phyloP scores from a whole-genome alignment of 2,888 invertebrate species.

The Tenthredo amoena region DNA sequence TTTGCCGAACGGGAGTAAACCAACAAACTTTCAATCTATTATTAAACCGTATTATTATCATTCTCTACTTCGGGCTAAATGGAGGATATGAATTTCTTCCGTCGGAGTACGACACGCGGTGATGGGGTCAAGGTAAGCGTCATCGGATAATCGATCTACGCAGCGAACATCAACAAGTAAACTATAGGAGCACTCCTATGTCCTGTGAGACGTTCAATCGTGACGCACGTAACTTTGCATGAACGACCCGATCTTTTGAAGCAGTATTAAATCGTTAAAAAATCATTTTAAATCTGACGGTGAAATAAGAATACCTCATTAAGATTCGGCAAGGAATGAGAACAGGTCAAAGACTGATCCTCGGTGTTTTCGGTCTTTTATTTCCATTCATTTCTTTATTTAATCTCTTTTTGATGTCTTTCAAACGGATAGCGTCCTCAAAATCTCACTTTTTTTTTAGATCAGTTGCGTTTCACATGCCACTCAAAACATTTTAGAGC shows the following conservation, averaged over 20 bases:
- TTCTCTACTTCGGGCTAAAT: not conserved
- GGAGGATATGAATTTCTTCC: constrained; percentile 8
- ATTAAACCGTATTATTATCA: constrained; percentile 11
- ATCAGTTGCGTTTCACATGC: not conserved
- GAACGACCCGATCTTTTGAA: not conserved
- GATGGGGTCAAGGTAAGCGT: constrained; percentile 8
- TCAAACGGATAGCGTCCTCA: not conserved
- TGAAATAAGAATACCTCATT: not conserved
- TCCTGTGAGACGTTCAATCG: not conserved
- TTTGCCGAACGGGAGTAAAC: not conserved
- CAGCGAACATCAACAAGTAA: constrained; percentile 6
- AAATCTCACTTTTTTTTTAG: not conserved
- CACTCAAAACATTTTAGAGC: not conserved
- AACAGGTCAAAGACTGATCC: not conserved
- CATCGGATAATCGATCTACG: constrained; percentile 24
- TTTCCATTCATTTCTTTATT: not conserved
- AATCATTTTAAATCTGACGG: not conserved
- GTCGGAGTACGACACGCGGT: not conserved
- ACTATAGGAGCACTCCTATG: constrained; percentile 21
- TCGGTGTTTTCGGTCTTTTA: not conserved
- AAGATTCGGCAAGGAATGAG: not conserved
- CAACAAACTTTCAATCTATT: not conserved
- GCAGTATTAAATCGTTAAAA: not conserved
- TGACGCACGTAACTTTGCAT: not conserved
- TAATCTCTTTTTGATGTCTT: not conserved